Base-by-base conservation (phyloP, 2,797 vertebrate genomes). In the Xenentodon cancila region DNA sequence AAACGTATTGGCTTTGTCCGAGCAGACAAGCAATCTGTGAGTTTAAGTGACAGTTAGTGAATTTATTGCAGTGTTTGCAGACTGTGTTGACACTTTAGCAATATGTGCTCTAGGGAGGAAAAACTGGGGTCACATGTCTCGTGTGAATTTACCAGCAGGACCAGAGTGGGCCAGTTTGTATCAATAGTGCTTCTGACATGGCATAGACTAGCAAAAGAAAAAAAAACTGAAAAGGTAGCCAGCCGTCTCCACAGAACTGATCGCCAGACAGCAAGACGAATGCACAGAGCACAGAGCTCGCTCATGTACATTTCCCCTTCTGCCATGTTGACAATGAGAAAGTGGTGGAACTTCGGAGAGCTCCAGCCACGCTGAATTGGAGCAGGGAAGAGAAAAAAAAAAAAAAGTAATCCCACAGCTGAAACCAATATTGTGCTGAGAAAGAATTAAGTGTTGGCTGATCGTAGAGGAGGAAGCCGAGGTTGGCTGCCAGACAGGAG, bases 401-500 rank as follows among this genome's bases (percentile, higher is more conserved):
- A 30, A 30, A 44, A 61, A 73, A 71, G 54, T 67, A 61, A 64
- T 71, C 59, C 53, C 50, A 44, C 52, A 27, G 58, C 60, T 48
- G 73, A 67, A 71, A 77, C 63, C 61, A 56, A 77, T 50, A 59
- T 20, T 25, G 73, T 15, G 56, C 63, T 3, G 49, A 54, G 58
- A 27, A 64, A 17, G 53, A 75, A 68, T 78, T 50, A 69, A 64
- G 54, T 8, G 53, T 58, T 49, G 69, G 65, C 60, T 3, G 17
- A 49, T 19, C 7, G 59, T 17, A n/a, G 63, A 54, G 37, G 66
- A 65, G 57, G 57, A 61, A 55, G 65, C 53, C 0, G 63, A 40
- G 34, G 56, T 25, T 25, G 43, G 59, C 30, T 64, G 60, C 64
- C 82, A 73, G 71, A 68, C 47, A 52, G 60, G 32, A 76, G 61